These are phyloP conservation scores for Calycopis cecrops DNA, from an alignment of 1,140 invertebrate genomes.

Conservation along the genomic window DNA sequence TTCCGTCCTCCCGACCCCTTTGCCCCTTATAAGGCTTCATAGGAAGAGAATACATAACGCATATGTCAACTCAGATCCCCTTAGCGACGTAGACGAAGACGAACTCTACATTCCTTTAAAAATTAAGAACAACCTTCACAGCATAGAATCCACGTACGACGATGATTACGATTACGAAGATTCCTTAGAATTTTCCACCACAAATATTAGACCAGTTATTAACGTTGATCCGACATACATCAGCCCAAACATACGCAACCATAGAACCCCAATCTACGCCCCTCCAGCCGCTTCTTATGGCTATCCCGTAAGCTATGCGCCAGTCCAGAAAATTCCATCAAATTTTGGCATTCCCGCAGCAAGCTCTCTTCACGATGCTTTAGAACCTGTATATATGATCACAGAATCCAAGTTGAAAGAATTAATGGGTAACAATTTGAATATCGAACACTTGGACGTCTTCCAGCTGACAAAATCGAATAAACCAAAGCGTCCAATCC, in stretches of 20 bases:
- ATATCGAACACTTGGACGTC: constrained; percentile 58
- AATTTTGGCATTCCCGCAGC: constrained; percentile 21
- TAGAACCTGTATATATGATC: constrained; percentile 54
- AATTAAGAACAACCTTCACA: constrained; percentile 11
- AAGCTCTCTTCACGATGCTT: constrained; percentile 23
- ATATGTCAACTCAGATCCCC: constrained; percentile 39
- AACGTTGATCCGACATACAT: constrained; percentile 14
- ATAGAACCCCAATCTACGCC: constrained; percentile 5
- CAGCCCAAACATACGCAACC: constrained; percentile 1
- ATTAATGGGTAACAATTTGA: constrained; percentile 51
- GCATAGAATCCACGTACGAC: constrained; percentile 21
- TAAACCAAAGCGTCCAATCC: constrained; percentile 20
- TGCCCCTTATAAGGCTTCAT: constrained; percentile 29
- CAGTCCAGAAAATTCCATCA: constrained; percentile 15
- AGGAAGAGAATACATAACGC: constrained; percentile 32
- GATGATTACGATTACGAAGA: constrained; percentile 48
- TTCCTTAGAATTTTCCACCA: constrained; percentile 6
- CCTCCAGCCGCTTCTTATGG: constrained; percentile 7
- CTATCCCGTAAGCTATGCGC: constrained; percentile 15
- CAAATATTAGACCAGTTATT: constrained; percentile 15
- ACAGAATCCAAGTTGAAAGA: constrained; percentile 52
- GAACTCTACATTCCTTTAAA: constrained; percentile 33
- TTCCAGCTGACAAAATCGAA: constrained; percentile 41
- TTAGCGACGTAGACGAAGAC: constrained; percentile 40
- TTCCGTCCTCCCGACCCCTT: constrained; percentile 3